Conservation (phyloP, 2,888 invertebrate genomes). For the Metellina segmentata region DNA sequence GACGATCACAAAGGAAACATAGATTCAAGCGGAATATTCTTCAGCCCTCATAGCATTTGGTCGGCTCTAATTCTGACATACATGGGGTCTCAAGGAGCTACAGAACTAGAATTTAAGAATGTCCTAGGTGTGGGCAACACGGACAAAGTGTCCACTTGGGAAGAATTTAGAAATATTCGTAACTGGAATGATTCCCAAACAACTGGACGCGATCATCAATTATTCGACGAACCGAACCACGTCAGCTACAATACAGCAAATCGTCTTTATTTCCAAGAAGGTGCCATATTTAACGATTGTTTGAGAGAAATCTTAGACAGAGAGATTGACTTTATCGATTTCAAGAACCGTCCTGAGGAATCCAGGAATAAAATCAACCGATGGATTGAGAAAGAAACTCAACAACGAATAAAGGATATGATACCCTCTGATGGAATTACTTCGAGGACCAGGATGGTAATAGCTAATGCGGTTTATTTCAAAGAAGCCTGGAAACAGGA, state of each 20-base stretch:
- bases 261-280: slow-evolving; percentile 86
- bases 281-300: slow-evolving; percentile 78
- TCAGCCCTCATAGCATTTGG: slow-evolving; percentile 81
- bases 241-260: slow-evolving; percentile 86
- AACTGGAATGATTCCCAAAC: slow-evolving; percentile 35
- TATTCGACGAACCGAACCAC: slow-evolving; percentile 85
- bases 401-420: slow-evolving; percentile 90
- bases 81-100: slow-evolving; percentile 80
- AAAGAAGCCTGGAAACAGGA: slow-evolving; percentile 77
- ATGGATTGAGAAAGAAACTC: slow-evolving; percentile 91
- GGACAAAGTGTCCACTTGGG: slow-evolving; percentile 64
- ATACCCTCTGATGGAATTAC: slow-evolving; percentile 83
- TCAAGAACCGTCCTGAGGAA: slow-evolving; percentile 83
- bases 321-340: slow-evolving; percentile 85
- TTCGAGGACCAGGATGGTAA: slow-evolving; percentile 77
- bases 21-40: slow-evolving; percentile 78
- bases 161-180: slow-evolving; percentile 61
- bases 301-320: slow-evolving; percentile 86
- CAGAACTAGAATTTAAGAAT: slow-evolving; percentile 78
- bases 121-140: slow-evolving; percentile 70
- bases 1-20: slow-evolving; percentile 65
- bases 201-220: slow-evolving; percentile 1
- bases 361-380: slow-evolving; percentile 86
- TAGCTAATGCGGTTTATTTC: slow-evolving; percentile 78
- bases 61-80: slow-evolving; percentile 81